Evolutionary conservation across 2,797 vertebrate genomes (phyloP).

Genomic region (Liasis olivaceus): DNA sequence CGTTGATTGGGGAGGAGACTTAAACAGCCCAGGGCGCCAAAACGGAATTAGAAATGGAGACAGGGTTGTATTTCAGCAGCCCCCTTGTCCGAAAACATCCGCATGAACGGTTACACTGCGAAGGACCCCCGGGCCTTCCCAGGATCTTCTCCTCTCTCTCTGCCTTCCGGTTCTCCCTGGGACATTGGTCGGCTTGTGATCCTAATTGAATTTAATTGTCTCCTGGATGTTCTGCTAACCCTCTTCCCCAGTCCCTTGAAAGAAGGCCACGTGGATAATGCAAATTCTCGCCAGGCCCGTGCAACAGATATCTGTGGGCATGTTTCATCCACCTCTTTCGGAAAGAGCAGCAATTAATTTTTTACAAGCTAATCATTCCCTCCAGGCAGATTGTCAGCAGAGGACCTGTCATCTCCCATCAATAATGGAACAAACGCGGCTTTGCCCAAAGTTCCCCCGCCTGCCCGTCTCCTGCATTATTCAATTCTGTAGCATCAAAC

Average conservation of each 20-base stretch:
- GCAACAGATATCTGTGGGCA: background rate
- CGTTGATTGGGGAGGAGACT: background rate
- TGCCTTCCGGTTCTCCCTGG: background rate
- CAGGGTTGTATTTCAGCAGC: no score
- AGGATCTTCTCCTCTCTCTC: background rate
- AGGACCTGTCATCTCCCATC: slow-evolving; percentile 73
- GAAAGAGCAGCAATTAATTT: slow-evolving; percentile 71
- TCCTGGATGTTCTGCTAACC: slow-evolving; percentile 58
- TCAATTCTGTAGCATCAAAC: slow-evolving; percentile 67
- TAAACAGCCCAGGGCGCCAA: accelerated
- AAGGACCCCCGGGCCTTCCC: no score
- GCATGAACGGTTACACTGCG: no score
- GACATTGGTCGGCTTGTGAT: slow-evolving; percentile 63
- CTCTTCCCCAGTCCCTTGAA: slow-evolving; percentile 68
- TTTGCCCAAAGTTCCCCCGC: background rate
- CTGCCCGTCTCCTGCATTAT: slow-evolving; percentile 72
- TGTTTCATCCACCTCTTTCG: slow-evolving; percentile 55
- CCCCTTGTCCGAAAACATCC: background rate
- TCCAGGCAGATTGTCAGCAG: slow-evolving; percentile 72
- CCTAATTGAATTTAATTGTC: slow-evolving; percentile 76
- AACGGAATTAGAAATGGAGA: background rate
- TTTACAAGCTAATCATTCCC: slow-evolving; percentile 77
- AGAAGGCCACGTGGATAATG: slow-evolving; percentile 58
- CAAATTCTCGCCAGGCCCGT: slow-evolving; percentile 44
- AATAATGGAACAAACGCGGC: slow-evolving; percentile 74